These are phyloP conservation scores for Promerops cafer DNA, from an alignment of 2,113 vertebrate species.

Conservation along the genomic window DNA sequence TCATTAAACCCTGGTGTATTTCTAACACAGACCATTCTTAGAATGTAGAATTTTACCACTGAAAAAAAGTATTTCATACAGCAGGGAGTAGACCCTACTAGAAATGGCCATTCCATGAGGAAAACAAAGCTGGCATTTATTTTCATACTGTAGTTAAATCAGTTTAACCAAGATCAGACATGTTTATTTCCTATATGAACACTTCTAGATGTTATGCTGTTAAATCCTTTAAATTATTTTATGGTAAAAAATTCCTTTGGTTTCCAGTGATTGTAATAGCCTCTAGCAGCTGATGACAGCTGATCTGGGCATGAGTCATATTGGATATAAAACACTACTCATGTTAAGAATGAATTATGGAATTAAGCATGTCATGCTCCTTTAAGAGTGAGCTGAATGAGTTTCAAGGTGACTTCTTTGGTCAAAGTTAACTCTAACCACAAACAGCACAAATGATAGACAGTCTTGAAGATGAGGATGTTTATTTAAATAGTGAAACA, in stretches of 20 bases:
- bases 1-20: not conserved
- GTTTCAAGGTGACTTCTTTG: constrained; percentile 4
- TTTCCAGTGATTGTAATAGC: not conserved
- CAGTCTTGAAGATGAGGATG: not conserved
- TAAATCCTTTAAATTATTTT: not conserved
- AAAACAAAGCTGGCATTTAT: not conserved
- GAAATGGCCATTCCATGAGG: not conserved
- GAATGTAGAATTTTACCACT: not conserved
- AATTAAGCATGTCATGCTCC: not conserved
- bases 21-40: not conserved
- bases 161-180: not conserved
- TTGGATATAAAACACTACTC: not conserved
- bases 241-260: not conserved
- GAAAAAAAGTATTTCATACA: not conserved
- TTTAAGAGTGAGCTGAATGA: not conserved
- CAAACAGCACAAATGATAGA: not conserved
- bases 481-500: not conserved
- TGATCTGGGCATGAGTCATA: not conserved
- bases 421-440: not conserved
- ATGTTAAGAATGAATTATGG: not conserved
- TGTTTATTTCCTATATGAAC: not conserved
- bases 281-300: not conserved
- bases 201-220: not conserved
- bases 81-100: not conserved
- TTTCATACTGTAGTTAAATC: not conserved